These are phyloP conservation scores for Menidia menidia DNA, from an alignment of 2,797 vertebrate species.

Conservation along the genomic window DNA sequence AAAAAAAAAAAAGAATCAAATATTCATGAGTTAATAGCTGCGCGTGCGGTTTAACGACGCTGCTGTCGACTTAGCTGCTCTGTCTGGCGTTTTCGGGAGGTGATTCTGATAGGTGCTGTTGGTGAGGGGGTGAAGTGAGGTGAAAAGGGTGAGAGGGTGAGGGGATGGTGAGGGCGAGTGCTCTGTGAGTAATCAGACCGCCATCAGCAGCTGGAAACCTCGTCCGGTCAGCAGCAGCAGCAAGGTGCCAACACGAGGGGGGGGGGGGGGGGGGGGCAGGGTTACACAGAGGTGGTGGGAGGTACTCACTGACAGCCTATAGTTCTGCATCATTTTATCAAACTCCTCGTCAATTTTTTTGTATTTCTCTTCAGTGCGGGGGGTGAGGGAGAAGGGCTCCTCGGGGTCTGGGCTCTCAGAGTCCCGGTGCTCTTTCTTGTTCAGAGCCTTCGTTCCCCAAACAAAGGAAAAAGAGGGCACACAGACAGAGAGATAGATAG, in stretches of 20 bases:
- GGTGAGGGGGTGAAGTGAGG: constrained; percentile 48
- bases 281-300: constrained; percentile 62
- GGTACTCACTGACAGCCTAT: constrained; percentile 99
- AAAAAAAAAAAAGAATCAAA: no score
- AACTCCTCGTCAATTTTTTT: constrained; percentile 99
- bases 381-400: constrained; percentile 96
- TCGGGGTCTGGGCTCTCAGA: constrained; percentile 97
- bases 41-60: background rate
- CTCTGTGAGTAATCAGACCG: constrained; percentile 78
- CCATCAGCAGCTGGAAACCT: constrained; percentile 55
- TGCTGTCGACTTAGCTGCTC: background rate
- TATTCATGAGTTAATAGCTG: background rate
- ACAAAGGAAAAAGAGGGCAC: constrained; percentile 49
- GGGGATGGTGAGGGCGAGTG: constrained; percentile 68
- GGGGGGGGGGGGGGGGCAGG: constrained; percentile 30
- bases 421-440: constrained; percentile 99
- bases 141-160: constrained; percentile 44
- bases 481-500: constrained; percentile 37
- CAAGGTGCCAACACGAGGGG: constrained; percentile 53
- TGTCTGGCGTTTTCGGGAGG: constrained; percentile 38
- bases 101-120: constrained; percentile 53
- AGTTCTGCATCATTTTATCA: constrained; percentile 99
- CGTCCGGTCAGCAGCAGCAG: constrained; percentile 53
- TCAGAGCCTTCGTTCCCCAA: constrained; percentile 91
- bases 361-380: constrained; percentile 99